Evolutionary conservation across 2,113 vertebrate genomes (phyloP).

Genomic region (Odocoileus virginianus): DNA sequence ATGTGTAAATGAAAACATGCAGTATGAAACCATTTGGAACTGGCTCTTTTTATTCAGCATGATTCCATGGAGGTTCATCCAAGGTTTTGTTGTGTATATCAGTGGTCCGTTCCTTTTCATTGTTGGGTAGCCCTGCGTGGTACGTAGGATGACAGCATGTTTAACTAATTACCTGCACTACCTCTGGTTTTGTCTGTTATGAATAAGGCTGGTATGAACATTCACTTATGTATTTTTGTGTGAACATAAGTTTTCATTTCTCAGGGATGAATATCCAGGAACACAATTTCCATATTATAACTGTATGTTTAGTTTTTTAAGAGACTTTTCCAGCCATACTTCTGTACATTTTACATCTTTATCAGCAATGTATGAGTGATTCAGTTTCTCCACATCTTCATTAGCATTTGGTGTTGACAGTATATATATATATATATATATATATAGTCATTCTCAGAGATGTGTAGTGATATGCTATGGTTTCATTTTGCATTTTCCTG

Average conservation of each 20-base stretch:
- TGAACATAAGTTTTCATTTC: not conserved
- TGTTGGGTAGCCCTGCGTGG: not conserved
- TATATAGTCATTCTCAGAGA: not conserved
- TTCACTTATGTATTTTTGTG: not conserved
- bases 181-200: too few species aligned
- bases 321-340: not conserved
- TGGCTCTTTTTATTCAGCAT: not conserved
- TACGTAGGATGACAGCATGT: accelerated
- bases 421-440: not conserved
- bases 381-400: not conserved
- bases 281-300: not conserved
- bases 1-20: not conserved
- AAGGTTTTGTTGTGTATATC: not conserved
- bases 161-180: not conserved
- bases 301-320: not conserved
- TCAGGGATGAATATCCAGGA: not conserved
- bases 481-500: not conserved
- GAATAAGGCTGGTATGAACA: not conserved
- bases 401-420: not conserved
- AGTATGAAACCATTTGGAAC: not conserved
- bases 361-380: not conserved
- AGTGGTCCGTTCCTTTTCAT: not conserved
- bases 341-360: not conserved
- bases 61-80: not conserved
- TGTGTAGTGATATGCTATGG: not conserved